A percentile compares a stretch with the other conserved stretches of the same genome.
These are phyloP conservation scores for Temnothorax unifasciatus DNA, from an alignment of 2,888 invertebrate species.

Conservation along the genomic window DNA sequence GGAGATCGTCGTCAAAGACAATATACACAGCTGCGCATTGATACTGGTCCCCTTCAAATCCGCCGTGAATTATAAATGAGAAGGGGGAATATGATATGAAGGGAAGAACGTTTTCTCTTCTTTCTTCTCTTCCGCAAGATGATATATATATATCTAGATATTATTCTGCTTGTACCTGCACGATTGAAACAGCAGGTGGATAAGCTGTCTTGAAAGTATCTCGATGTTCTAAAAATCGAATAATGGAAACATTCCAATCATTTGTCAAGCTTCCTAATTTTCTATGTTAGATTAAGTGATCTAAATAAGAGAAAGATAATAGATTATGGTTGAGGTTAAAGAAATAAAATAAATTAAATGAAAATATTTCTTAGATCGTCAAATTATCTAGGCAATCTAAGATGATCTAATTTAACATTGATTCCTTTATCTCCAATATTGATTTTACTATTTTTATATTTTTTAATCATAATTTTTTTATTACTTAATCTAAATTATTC, in stretches of 20 bases:
- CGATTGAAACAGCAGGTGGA: slow-evolving; percentile 29
- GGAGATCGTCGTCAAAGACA: not conserved
- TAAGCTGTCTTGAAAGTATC: slow-evolving; percentile 7
- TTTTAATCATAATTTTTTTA: not conserved
- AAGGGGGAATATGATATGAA: not conserved
- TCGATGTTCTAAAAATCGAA: not conserved
- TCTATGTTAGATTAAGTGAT: not conserved
- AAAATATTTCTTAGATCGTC: not conserved
- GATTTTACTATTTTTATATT: not conserved
- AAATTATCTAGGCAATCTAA: not conserved
- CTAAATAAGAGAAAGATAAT: not conserved
- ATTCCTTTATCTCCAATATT: not conserved
- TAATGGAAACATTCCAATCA: not conserved
- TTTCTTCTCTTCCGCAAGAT: not conserved
- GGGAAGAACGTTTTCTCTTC: not conserved
- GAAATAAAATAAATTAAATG: not conserved
- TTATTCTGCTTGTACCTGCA: slow-evolving; percentile 17
- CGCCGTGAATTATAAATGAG: not conserved
- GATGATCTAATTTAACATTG: not conserved
- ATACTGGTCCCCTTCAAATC: not conserved
- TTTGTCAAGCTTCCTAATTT: slow-evolving; percentile 13
- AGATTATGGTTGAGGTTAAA: not conserved
- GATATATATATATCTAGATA: not conserved
- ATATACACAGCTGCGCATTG: not conserved
- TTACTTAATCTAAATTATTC: not conserved